Evolutionary conservation across 2,888 invertebrate genomes (phyloP), one percentile per base, ranked within the genome.

Genomic region (Unio pictorum): DNA sequence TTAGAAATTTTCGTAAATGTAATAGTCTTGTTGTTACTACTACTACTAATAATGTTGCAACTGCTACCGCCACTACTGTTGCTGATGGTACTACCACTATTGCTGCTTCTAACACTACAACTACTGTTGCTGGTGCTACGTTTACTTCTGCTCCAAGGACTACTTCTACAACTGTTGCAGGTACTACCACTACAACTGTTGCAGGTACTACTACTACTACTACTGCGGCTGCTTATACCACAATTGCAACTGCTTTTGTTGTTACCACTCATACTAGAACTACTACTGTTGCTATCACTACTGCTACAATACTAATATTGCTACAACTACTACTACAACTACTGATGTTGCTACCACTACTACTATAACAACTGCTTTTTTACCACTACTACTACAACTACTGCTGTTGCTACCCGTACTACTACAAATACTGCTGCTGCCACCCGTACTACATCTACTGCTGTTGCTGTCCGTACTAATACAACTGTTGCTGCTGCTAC

Each of bases 241-340:
- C 30, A 5, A 30, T 6, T 30, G 30, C 30, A 30, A 30, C 30
- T 30, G 6, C 30, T 30, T 0, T 6, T 30, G 30, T 30, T 64
- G 45, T 15, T 64, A 64, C 64, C 45, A 64, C 64, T 64, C 6
- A 55, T 64, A 64, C 64, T 64, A 54, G 0, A 34, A 64, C 64
- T 64, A 64, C 8, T 64, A 28, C 55, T 6, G 45, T 54, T 64
- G 45, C 64, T 64, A 64, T 45, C 45, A 28, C 11, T 34, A 64
- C 6, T 64, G 54, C 7, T 64, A 54, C 64, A 34, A 54, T 64
- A 15, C 64, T 64, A 15, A 1, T 64, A 15, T 54, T 64, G 28
- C 64, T 64, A 54, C 54, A 3, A 54, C 54, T 30, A 30, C 30
- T 30, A 30, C 34, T 34, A 34, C 34, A 8, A 34, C 34, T 34